Conservation (phyloP, 2,797 vertebrate species). For the Anolis apletophallus region DNA sequence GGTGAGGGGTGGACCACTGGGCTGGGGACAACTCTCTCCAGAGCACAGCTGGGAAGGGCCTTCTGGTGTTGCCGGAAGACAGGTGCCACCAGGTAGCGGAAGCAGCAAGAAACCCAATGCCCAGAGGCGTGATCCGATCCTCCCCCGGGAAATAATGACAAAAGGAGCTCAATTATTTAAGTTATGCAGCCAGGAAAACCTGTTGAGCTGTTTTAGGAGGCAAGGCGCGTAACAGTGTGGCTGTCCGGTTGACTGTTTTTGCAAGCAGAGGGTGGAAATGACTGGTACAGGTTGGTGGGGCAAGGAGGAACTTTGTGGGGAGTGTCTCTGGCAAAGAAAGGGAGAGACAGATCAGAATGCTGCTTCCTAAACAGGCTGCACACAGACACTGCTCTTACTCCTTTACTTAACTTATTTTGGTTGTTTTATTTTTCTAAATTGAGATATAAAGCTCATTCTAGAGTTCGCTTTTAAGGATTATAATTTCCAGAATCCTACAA, state of each 20-base stretch:
- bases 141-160: neutral
- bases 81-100: conserved; percentile 40
- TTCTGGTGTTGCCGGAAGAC: conserved; percentile 30
- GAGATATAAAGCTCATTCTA: neutral
- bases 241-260: neutral
- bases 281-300: neutral
- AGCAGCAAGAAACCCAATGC: conserved; percentile 2
- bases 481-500: too few species aligned
- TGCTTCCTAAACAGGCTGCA: neutral
- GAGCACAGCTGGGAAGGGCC: neutral
- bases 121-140: neutral
- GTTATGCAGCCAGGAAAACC: conserved; percentile 28
- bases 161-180: conserved; percentile 7
- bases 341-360: neutral
- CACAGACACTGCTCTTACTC: neutral
- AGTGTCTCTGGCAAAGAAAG: neutral
- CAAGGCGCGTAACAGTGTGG: neutral
- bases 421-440: neutral
- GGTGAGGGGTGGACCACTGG: neutral
- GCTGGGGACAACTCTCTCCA: neutral
- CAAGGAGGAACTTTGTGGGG: neutral
- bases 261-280: neutral
- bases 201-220: neutral
- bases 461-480: neutral
- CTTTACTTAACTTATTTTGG: neutral